Base-by-base conservation (phyloP, 2,797 vertebrate genomes). In the Catostomus latipinnis region DNA sequence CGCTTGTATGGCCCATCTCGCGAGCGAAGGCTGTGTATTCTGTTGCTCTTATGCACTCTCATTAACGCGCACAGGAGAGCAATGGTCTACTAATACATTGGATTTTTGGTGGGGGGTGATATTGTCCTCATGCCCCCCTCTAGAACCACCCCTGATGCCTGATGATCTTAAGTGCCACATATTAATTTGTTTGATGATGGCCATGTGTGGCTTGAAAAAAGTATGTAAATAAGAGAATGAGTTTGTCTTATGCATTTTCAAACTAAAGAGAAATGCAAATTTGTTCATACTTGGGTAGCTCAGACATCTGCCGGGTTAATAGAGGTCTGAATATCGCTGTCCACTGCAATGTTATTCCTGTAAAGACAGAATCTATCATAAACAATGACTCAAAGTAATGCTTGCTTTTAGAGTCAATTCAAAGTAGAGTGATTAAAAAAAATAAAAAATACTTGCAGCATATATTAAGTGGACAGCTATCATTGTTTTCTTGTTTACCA, bases 401-500 rank as follows among this genome's bases (percentile, higher is more conserved):
- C 71, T 87, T 87, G 88, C 85, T 87, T 92, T 92, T 88, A 90
- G 83, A 93, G 91, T 92, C 92, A 92, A 94, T 93, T 91, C 92
- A 93, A 87, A 92, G 88, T 86, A 88, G 87, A 85, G 78, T 68
- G 81, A 90, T 85, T 85, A 90, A 90, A 22, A 22, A 22, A 22
- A 22, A 22, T 1, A 22, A 22, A 22, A 22, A 22, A 89, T 86
- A 87, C 87, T 80, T 84, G 81, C 86, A 86, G 89, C 82, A 88
- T 91, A 92, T 92, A 93, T 93, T 90, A 93, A 92, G 90, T 91
- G 88, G 90, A 87, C 88, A 81, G 85, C 90, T 90, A 88, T 92
- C 91, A 92, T 93, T 94, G 93, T 93, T 93, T 93, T 92, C 86
- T 76, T 92, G 92, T 93, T 92, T 93, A 91, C 92, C 90, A 92